These are phyloP conservation scores for Cryptops parisi DNA, from an alignment of 2,888 invertebrate species.

Conservation along the genomic window DNA sequence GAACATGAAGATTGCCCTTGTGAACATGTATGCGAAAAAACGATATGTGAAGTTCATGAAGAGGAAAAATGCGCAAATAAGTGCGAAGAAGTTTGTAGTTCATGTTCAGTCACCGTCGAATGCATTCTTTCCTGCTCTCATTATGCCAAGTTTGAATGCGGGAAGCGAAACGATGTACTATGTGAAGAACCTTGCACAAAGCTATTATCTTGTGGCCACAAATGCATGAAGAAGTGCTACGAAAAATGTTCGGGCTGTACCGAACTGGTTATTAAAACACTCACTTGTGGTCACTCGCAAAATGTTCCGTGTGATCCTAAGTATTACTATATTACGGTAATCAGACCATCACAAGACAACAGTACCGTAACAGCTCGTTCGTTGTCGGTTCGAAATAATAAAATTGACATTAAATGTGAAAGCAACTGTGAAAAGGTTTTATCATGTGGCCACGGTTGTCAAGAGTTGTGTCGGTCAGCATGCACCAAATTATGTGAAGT, in stretches of 20 bases:
- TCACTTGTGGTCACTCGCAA: constrained; percentile 24
- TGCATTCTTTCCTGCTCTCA: constrained; percentile 26
- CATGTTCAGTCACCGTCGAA: not conserved
- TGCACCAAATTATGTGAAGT: too few species aligned
- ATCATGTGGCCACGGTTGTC: not conserved
- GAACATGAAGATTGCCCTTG: not conserved
- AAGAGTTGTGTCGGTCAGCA: not conserved
- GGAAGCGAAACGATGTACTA: too few species aligned
- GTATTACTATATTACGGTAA: too few species aligned
- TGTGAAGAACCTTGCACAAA: too few species aligned
- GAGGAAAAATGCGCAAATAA: constrained; percentile 37
- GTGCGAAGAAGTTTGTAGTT: constrained; percentile 36
- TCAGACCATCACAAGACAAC: too few species aligned
- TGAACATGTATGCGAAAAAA: constrained; percentile 19
- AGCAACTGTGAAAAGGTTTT: too few species aligned
- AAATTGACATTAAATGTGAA: too few species aligned
- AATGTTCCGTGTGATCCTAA: too few species aligned
- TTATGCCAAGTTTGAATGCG: constrained; percentile 14
- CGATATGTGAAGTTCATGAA: constrained; percentile 36
- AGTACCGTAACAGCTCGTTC: too few species aligned
- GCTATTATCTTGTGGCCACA: constrained; percentile 23
- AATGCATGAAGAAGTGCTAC: constrained; percentile 23
- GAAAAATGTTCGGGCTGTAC: constrained; percentile 26
- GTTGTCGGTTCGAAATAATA: too few species aligned
- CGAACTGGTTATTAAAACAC: constrained; percentile 21